A percentile compares a stretch with the other conserved stretches of the same genome.
Conservation (phyloP, 92 coral and sea anemone species). For the Chrysogorgia sp. region DNA sequence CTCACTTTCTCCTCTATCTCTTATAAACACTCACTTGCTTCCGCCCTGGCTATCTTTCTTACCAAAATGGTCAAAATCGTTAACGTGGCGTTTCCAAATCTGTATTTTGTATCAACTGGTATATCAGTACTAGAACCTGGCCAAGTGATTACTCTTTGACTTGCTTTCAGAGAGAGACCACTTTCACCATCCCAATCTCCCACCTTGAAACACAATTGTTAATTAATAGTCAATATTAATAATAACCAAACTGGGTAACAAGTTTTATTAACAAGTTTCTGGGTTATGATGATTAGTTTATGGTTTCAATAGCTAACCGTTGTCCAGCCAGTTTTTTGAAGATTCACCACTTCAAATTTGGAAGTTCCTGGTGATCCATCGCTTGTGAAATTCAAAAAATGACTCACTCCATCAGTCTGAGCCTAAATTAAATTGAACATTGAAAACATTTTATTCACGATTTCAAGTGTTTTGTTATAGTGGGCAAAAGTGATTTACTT, state of each 20-base stretch:
- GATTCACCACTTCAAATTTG: slow-evolving; percentile 54
- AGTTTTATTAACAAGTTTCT: neutral
- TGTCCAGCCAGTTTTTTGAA: slow-evolving; percentile 57
- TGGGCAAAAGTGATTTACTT: no score
- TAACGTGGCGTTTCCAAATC: slow-evolving; percentile 66
- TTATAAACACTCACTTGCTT: neutral
- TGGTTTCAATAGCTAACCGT: slow-evolving; percentile 32
- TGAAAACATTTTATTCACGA: neutral
- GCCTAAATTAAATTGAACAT: slow-evolving; percentile 41
- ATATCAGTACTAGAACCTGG: slow-evolving; percentile 55
- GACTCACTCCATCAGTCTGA: slow-evolving; percentile 63
- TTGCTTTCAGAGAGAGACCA: slow-evolving; percentile 57
- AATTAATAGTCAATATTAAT: neutral
- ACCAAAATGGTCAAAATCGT: slow-evolving; percentile 69
- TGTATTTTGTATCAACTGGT: slow-evolving; percentile 68
- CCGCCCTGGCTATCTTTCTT: slow-evolving; percentile 24
- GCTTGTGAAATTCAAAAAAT: slow-evolving; percentile 51
- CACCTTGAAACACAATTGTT: slow-evolving; percentile 36
- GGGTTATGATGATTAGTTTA: no score
- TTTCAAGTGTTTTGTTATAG: no score
- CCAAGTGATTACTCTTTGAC: slow-evolving; percentile 58
- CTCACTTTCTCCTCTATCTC: neutral
- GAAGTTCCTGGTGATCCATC: slow-evolving; percentile 50
- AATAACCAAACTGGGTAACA: neutral
- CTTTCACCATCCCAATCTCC: slow-evolving; percentile 62